Evolutionary conservation across 1,140 invertebrate genomes (phyloP), one percentile per base, ranked within the genome.

Genomic region (Sminthurinus signatus): DNA sequence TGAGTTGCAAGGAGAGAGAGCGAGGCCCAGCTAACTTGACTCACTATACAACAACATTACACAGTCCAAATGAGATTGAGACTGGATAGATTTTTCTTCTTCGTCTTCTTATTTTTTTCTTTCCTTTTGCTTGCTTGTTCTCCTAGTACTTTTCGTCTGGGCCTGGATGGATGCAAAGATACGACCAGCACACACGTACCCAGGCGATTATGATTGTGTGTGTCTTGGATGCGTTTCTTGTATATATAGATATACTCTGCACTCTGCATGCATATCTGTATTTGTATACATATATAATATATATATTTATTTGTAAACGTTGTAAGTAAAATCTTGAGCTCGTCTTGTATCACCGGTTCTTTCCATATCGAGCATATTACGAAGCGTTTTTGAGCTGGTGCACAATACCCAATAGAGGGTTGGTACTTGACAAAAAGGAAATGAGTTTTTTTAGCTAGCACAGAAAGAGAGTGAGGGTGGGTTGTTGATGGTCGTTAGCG

Each of bases 401-500:
- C 65, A 67, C 65, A 67, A 46, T 63, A 32, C 65, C 62, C 60
- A 67, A 67, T 64, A 52, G 62, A 64, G 56, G 62, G 66, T 62
- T 65, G 46, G 60, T 66, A 59, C 62, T 70, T 67, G 68, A 70
- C 68, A 70, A 69, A 70, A 70, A 64, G 64, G 68, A 70, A 70
- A 70, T 70, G 68, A 70, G 68, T 67, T 67, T 70, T 69, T 70
- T 70, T 36, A n/a, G n/a, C n/a, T n/a, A n/a, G n/a, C n/a, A n/a
- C n/a, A n/a, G n/a, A 29, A 32, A 21, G 32, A 25, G 54, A 65
- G 68, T 66, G 68, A 69, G 68, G 68, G 68, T 69, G 68, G 64
- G 68, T 69, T 70, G 64, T 67, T 70, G 60, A 64, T 70, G 62
- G 59, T 70, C 65, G 65, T 70, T 70, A 70, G 68, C 65, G 65